phyloP scores from a whole-genome alignment of 2,888 invertebrate species.

The Stenodema calcarata region DNA sequence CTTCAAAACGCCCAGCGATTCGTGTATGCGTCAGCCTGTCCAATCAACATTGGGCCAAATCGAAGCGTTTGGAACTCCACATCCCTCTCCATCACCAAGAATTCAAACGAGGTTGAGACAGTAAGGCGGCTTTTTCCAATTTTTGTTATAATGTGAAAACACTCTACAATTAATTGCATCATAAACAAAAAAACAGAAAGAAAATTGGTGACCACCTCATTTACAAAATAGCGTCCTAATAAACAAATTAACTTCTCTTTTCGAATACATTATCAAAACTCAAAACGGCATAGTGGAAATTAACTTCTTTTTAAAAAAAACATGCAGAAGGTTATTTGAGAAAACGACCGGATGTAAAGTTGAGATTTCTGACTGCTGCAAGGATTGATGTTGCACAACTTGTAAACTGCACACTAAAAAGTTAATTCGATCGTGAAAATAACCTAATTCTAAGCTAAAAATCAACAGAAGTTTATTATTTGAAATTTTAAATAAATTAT shows the following conservation, averaged over 20 bases:
- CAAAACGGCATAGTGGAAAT: no score
- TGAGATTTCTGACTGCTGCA: not conserved
- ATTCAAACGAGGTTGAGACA: no score
- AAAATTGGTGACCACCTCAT: not conserved
- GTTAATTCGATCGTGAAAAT: not conserved
- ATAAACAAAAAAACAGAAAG: not conserved
- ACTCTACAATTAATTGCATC: not conserved
- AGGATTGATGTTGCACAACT: not conserved
- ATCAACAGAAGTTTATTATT: not conserved
- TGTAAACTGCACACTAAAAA: not conserved
- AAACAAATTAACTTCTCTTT: no score
- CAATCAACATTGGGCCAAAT: no score
- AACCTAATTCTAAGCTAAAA: not conserved
- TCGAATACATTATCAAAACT: no score
- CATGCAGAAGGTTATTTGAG: no score
- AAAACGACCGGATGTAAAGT: no score
- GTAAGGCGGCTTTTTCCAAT: not conserved
- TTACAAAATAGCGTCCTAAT: not conserved
- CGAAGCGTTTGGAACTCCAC: no score
- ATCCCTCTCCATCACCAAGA: no score
- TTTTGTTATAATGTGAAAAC: conserved; percentile 2
- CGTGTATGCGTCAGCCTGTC: no score
- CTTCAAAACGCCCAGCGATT: no score
- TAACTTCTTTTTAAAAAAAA: no score
- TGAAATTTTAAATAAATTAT: not conserved